These are phyloP conservation scores for Hippoglossus stenolepis DNA, from an alignment of 2,113 vertebrate genomes.

Conservation along the genomic window DNA sequence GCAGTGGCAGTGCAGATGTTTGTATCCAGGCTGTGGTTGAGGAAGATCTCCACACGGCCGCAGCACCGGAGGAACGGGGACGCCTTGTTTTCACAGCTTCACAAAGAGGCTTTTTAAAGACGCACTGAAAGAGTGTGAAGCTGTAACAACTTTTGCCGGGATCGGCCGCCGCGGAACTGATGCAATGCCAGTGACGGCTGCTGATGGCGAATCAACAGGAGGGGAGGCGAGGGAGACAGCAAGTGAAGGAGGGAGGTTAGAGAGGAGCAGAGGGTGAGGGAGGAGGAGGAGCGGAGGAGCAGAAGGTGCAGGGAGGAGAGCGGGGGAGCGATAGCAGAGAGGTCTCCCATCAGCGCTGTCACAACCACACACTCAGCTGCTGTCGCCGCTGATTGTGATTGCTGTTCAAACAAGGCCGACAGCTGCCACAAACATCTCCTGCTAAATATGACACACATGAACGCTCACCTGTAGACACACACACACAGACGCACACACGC, in stretches of 20 bases:
- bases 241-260: not conserved
- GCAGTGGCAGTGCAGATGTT: not conserved
- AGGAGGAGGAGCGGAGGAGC: constrained; percentile 12
- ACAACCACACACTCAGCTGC: constrained; percentile 70
- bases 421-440: constrained; percentile 78
- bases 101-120: constrained; percentile 48
- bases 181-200: no score
- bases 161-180: no score
- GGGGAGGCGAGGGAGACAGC: not conserved
- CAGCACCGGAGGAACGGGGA: constrained; percentile 1
- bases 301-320: constrained; percentile 22
- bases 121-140: constrained; percentile 24
- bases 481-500: constrained; percentile 16
- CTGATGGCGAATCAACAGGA: not conserved
- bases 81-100: constrained; percentile 35
- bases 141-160: constrained; percentile 25
- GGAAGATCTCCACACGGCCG: constrained; percentile 24
- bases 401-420: constrained; percentile 78
- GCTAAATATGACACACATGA: constrained; percentile 55
- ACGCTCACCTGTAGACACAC: constrained; percentile 45
- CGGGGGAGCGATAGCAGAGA: not conserved
- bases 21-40: no score
- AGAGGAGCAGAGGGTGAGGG: not conserved
- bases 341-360: constrained; percentile 65
- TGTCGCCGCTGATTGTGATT: constrained; percentile 74